phyloP scores from a whole-genome alignment of 2,113 vertebrate species.

The Cebus imitator region DNA sequence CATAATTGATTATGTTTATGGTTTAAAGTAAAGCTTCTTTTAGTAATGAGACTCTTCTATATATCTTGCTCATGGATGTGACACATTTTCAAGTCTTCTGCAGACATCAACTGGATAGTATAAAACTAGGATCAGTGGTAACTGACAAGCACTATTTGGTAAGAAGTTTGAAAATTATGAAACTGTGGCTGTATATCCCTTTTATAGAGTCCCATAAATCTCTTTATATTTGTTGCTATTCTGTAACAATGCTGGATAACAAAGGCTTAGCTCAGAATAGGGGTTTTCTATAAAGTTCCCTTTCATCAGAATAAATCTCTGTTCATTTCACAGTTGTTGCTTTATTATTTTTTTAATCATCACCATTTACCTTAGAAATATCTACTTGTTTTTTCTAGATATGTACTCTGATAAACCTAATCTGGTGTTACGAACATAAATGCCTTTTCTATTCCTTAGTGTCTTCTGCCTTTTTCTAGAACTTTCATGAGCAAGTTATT shows the following conservation, averaged over 20 bases:
- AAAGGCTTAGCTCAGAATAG: background rate
- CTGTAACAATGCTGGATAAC: background rate
- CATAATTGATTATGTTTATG: background rate
- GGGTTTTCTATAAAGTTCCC: background rate
- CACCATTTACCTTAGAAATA: conserved; percentile 1
- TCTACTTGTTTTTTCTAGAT: background rate
- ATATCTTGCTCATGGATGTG: background rate
- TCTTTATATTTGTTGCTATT: conserved; percentile 11
- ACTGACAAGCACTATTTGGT: background rate
- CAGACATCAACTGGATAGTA: background rate
- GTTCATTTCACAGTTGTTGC: background rate
- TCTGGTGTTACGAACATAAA: background rate
- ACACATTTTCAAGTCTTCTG: background rate
- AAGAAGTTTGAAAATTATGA: background rate
- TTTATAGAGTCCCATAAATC: background rate
- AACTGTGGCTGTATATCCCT: background rate
- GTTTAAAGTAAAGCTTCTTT: conserved; percentile 28
- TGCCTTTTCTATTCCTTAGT: background rate
- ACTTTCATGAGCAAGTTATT: conserved; percentile 1
- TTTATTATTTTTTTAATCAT: background rate
- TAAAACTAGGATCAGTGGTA: conserved; percentile 2
- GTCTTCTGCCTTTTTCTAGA: background rate
- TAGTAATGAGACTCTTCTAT: background rate
- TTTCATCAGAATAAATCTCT: conserved; percentile 23
- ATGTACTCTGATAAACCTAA: background rate